These are phyloP conservation scores for Danaus plexippus DNA, from an alignment of 1,140 invertebrate species.

Conservation along the genomic window DNA sequence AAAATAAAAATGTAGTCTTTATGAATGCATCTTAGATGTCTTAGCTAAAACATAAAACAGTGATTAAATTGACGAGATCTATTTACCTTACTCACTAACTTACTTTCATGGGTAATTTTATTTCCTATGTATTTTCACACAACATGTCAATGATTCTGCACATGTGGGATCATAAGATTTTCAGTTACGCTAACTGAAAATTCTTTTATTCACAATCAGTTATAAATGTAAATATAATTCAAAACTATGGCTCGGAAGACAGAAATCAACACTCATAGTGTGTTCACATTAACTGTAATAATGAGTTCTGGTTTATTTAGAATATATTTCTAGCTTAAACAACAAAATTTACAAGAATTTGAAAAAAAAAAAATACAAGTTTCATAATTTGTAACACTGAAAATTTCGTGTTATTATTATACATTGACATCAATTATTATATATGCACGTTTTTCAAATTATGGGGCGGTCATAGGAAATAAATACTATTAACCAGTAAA, in stretches of 20 bases:
- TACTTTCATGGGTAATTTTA: conserved; percentile 5
- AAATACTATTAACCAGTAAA: too few relatives aligned
- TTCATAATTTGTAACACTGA: too few relatives aligned
- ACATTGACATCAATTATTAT: too few relatives aligned
- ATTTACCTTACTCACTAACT: conserved; percentile 2
- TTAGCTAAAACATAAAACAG: conserved; percentile 5
- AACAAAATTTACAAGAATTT: too few relatives aligned
- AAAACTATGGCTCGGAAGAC: conserved; percentile 8
- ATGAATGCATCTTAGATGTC: conserved; percentile 11
- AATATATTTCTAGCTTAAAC: too few relatives aligned
- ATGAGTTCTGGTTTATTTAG: too few relatives aligned
- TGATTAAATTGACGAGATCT: conserved; percentile 13
- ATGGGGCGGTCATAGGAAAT: too few relatives aligned
- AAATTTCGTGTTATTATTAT: too few relatives aligned
- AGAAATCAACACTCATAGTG: conserved; percentile 2
- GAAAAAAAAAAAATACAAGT: too few relatives aligned
- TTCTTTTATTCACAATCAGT: neutral
- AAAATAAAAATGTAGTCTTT: neutral
- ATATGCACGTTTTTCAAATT: too few relatives aligned
- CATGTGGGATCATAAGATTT: neutral
- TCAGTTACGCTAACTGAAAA: neutral
- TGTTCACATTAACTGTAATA: too few relatives aligned
- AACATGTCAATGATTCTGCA: neutral
- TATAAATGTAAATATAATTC: neutral
- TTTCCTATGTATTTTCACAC: neutral